A percentile compares a stretch with the other conserved stretches of the same genome.
These are phyloP conservation scores for Temnopleurus reevesii DNA, from an alignment of 53 echinoderm and acorn worm species.

Conservation along the genomic window DNA sequence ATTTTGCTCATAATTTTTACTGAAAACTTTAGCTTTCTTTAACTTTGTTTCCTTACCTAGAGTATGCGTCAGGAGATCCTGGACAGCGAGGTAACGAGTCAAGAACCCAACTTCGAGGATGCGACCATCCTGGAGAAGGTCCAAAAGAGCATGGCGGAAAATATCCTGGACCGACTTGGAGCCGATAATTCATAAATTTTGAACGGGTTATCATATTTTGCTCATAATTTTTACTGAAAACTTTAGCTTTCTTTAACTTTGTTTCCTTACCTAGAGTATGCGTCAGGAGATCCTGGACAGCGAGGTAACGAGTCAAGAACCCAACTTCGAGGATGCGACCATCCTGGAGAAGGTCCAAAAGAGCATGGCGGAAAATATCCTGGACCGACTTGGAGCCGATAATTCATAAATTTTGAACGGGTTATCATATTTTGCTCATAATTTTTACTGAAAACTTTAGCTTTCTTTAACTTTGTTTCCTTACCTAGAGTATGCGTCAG, in stretches of 20 bases:
- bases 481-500: constrained; percentile 31
- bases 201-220: too few relatives aligned
- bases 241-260: too few relatives aligned
- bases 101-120: constrained; percentile 61
- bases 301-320: constrained; percentile 20
- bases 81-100: constrained; percentile 35
- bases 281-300: constrained; percentile 57
- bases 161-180: constrained; percentile 63
- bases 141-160: constrained; percentile 77
- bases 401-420: too few relatives aligned
- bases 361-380: constrained; percentile 75
- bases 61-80: constrained; percentile 56
- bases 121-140: constrained; percentile 76
- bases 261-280: background rate
- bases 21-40: too few relatives aligned
- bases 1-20: too few relatives aligned
- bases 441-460: too few relatives aligned
- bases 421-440: too few relatives aligned
- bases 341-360: constrained; percentile 75
- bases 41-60: background rate
- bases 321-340: constrained; percentile 70
- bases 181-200: too few relatives aligned
- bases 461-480: too few relatives aligned
- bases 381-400: constrained; percentile 61
- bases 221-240: too few relatives aligned